A percentile compares a stretch with the other conserved stretches of the same genome.
phyloP scores from a whole-genome alignment of 1,140 invertebrate species.

The Pseudobourletiella spinata region DNA sequence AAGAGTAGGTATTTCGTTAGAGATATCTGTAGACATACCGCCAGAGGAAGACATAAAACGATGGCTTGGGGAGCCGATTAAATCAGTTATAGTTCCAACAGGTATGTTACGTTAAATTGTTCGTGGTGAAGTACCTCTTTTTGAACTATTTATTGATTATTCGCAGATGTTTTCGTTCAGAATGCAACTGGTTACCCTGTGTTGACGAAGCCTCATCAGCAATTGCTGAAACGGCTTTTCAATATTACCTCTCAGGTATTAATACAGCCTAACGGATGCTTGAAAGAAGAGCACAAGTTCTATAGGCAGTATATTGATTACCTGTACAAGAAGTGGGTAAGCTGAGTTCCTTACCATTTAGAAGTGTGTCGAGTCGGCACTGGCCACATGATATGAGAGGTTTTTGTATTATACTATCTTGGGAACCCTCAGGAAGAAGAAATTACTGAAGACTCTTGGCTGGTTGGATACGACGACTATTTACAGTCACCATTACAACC shows the following conservation, averaged over 20 bases:
- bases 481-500: slow-evolving; percentile 86
- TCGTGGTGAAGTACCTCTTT: neutral
- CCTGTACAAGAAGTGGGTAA: slow-evolving; percentile 46
- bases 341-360: neutral
- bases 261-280: slow-evolving; percentile 1
- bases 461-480: slow-evolving; percentile 81
- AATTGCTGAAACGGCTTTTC: slow-evolving; percentile 50
- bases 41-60: slow-evolving; percentile 56
- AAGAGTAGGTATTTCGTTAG: slow-evolving; percentile 59
- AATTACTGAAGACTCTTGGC: slow-evolving; percentile 48
- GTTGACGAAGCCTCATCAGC: slow-evolving; percentile 72
- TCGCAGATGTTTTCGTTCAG: slow-evolving; percentile 67
- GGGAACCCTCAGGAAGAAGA: neutral
- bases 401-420: neutral
- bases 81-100: slow-evolving; percentile 72
- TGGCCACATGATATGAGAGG: neutral
- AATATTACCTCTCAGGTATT: slow-evolving; percentile 27
- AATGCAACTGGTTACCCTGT: slow-evolving; percentile 83
- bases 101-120: slow-evolving; percentile 41
- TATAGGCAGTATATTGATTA: slow-evolving; percentile 82
- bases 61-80: slow-evolving; percentile 89
- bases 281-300: slow-evolving; percentile 47
- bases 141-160: slow-evolving; percentile 42
- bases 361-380: neutral
- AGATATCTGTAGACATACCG: slow-evolving; percentile 59